Conservation (phyloP, 2,113 vertebrate species). For the Mobula birostris region DNA sequence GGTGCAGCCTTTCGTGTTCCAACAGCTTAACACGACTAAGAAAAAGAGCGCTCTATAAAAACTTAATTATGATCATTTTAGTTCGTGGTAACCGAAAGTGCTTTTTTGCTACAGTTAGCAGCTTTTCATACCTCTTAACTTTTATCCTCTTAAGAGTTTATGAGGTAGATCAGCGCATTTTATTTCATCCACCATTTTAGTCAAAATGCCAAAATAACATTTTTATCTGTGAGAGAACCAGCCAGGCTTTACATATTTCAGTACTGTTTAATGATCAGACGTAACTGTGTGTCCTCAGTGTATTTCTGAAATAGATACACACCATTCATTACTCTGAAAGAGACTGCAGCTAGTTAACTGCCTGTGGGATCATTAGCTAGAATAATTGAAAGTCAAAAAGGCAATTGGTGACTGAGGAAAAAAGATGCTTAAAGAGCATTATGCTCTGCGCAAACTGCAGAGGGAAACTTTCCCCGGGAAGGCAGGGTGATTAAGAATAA, state of each 20-base stretch:
- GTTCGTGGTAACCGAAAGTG: background rate
- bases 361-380: background rate
- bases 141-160: background rate
- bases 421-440: background rate
- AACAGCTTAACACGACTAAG: background rate
- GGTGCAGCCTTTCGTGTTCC: background rate
- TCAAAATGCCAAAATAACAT: background rate
- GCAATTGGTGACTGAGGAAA: background rate
- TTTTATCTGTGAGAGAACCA: background rate
- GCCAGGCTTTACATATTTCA: no score
- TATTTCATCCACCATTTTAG: background rate
- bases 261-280: background rate
- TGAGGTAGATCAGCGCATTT: background rate
- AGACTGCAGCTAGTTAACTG: background rate
- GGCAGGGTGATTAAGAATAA: background rate
- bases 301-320: background rate
- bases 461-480: background rate
- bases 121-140: background rate
- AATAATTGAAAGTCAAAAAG: background rate
- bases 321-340: background rate
- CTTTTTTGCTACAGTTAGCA: background rate
- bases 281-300: background rate
- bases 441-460: background rate
- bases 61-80: constrained; percentile 34
- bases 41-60: constrained; percentile 29